Percentiles rank a stretch among this genome's conserved stretches.
Conservation (phyloP, 2,888 invertebrate genomes). For the Dryadula phaetusa region DNA sequence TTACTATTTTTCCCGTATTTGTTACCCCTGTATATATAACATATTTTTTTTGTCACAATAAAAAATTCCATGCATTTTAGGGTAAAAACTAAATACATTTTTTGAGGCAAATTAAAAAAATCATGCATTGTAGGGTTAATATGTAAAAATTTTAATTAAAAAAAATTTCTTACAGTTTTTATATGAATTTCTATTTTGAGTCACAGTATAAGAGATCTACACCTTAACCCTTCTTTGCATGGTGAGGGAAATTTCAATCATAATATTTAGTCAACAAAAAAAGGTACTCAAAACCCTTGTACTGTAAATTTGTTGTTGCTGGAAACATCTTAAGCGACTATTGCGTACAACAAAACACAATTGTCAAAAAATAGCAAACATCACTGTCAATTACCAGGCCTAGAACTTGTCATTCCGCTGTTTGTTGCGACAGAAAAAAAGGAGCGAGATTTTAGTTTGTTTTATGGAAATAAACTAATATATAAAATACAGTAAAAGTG, state of each 20-base stretch:
- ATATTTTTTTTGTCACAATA: constrained; percentile 6
- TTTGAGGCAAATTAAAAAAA: no score
- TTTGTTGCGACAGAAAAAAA: constrained; percentile 40
- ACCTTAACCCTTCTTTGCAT: constrained; percentile 46
- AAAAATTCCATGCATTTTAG: constrained; percentile 10
- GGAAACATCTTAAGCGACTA: constrained; percentile 51
- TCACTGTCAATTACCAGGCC: no score
- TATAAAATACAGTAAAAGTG: constrained; percentile 41
- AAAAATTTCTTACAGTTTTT: no score
- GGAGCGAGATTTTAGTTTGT: constrained; percentile 44
- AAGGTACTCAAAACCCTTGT: constrained; percentile 53
- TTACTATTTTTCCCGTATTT: no score
- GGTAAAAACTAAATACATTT: no score
- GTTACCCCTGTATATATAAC: constrained; percentile 11
- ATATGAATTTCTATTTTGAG: no score
- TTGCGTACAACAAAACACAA: constrained; percentile 52
- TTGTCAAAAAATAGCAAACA: constrained; percentile 34
- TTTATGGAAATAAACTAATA: constrained; percentile 39
- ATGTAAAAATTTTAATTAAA: no score
- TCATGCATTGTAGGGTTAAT: no score
- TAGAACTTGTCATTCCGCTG: no score
- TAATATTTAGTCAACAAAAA: constrained; percentile 52
- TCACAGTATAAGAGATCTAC: no score
- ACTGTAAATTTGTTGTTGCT: constrained; percentile 55
- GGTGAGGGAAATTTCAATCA: constrained; percentile 52